Conservation (phyloP, 2,797 vertebrate species). For the Brotula barbata region DNA sequence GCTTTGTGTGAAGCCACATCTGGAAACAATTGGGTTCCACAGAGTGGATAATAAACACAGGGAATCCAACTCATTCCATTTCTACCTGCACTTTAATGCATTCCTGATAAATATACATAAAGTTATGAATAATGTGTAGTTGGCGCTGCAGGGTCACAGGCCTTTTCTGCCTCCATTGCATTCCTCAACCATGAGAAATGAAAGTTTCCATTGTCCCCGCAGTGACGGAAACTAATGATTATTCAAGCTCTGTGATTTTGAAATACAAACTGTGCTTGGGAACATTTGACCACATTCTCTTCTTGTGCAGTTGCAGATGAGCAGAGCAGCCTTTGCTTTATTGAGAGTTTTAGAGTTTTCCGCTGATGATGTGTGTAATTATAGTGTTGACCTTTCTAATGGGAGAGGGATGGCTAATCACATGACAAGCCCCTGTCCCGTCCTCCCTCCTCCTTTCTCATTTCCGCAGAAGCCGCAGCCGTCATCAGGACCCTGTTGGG, state of each 20-base stretch:
- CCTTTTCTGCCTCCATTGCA: conserved; percentile 12
- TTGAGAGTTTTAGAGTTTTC: conserved; percentile 66
- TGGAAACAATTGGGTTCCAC: conserved; percentile 54
- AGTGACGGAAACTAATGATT: conserved; percentile 69
- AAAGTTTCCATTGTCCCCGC: conserved; percentile 74
- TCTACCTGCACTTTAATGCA: conserved; percentile 41
- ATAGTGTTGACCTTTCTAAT: conserved; percentile 77
- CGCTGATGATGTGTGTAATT: conserved; percentile 78
- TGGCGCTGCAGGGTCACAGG: conserved; percentile 32
- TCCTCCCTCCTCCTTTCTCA: conserved; percentile 16
- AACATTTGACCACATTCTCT: conserved; percentile 42
- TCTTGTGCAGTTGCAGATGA: conserved; percentile 56
- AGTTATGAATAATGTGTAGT: conserved; percentile 21
- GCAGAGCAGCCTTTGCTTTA: conserved; percentile 54
- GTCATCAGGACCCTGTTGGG: conserved; percentile 34
- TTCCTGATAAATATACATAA: conserved; percentile 30
- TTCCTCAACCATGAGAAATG: conserved; percentile 44
- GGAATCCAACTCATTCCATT: conserved; percentile 33
- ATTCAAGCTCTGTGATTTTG: conserved; percentile 63
- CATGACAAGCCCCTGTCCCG: conserved; percentile 43
- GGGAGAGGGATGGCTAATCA: conserved; percentile 59
- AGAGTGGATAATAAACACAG: conserved; percentile 23
- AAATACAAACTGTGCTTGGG: conserved; percentile 36
- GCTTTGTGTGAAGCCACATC: conserved; percentile 64
- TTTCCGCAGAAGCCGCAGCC: conserved; percentile 61